These are phyloP conservation scores for Sycobia sp. DNA, from an alignment of 1,140 invertebrate genomes.

Conservation along the genomic window DNA sequence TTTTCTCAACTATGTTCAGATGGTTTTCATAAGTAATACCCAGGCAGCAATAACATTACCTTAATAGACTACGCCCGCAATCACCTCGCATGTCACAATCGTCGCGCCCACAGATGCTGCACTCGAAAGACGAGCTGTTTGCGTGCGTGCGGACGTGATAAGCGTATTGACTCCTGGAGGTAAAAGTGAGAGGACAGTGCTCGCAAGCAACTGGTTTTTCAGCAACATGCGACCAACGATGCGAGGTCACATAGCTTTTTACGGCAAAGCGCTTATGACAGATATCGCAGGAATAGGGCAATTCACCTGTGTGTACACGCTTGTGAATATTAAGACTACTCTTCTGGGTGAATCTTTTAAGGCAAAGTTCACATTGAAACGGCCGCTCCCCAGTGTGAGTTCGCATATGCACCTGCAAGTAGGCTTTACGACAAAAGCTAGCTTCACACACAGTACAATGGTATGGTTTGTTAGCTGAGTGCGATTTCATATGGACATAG, in stretches of 20 bases:
- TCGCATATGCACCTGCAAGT: constrained; percentile 77
- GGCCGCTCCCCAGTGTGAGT: constrained; percentile 79
- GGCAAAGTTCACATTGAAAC: constrained; percentile 77
- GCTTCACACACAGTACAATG: constrained; percentile 75
- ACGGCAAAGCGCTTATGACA: constrained; percentile 78
- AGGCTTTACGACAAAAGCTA: constrained; percentile 73
- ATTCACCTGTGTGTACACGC: constrained; percentile 78
- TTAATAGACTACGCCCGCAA: too few relatives aligned
- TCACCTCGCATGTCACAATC: too few relatives aligned
- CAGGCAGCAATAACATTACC: too few relatives aligned
- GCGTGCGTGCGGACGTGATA: constrained; percentile 76
- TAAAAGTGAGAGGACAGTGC: constrained; percentile 72
- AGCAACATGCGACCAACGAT: constrained; percentile 76
- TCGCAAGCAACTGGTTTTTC: constrained; percentile 75
- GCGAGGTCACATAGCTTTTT: constrained; percentile 77
- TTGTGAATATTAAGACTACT: constrained; percentile 78
- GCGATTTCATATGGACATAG: constrained; percentile 81
- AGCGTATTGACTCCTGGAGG: constrained; percentile 72
- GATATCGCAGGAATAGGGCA: constrained; percentile 76
- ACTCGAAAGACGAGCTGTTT: constrained; percentile 72
- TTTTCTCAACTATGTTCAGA: too few relatives aligned
- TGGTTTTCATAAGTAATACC: too few relatives aligned
- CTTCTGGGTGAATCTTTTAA: constrained; percentile 74
- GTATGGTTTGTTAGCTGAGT: constrained; percentile 79
- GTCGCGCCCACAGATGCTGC: constrained; percentile 73